Base-by-base conservation (phyloP, 2,888 invertebrate species). In the Petrophora chlorosata region DNA sequence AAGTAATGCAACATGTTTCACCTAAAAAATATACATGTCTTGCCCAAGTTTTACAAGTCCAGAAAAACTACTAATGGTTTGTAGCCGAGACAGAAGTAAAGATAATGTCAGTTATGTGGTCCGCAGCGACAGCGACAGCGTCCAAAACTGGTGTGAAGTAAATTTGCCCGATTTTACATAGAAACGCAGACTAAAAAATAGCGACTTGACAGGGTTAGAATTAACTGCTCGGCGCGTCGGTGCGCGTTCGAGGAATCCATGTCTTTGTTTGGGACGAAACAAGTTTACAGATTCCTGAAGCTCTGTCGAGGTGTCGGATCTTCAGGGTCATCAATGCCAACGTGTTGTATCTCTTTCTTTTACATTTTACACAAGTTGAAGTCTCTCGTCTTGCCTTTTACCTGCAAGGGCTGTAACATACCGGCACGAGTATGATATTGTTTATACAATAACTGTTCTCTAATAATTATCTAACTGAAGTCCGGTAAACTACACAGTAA, bases 161-260 rank as follows among this genome's bases (percentile, higher is more conserved):
- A 63, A 68, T 61, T 61, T 62, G 65, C 60, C 57, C 52, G 58
- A 56, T 63, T 66, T 61, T 69, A 64, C 65, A 59, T 45, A 65
- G 66, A 69, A 68, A 61, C 58, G 52, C 56, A 42, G 40, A 29
- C 47, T 38, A 45, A 53, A 56, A 73, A 73, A 67, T 76, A 72
- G 64, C 56, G 49, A 65, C 66, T 61, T 73, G 75, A 76, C 78
- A 73, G 72, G 66, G 65, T 65, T 66, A 67, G 71, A 75, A 79
- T 82, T 81, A 77, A 79, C 77, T 68, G 75, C 68, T 61, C 54
- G n/a, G 8, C 25, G 25, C 3, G 54, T 51, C 53, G 74, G 64
- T 68, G 65, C 70, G 75, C 66, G 73, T 84, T 83, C 81, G 75
- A 59, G 70, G 84, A 84, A 85, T 77, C 63, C 66, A 49, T 50